phyloP scores from a whole-genome alignment of 2,797 vertebrate species.

The Rhincodon typus region DNA sequence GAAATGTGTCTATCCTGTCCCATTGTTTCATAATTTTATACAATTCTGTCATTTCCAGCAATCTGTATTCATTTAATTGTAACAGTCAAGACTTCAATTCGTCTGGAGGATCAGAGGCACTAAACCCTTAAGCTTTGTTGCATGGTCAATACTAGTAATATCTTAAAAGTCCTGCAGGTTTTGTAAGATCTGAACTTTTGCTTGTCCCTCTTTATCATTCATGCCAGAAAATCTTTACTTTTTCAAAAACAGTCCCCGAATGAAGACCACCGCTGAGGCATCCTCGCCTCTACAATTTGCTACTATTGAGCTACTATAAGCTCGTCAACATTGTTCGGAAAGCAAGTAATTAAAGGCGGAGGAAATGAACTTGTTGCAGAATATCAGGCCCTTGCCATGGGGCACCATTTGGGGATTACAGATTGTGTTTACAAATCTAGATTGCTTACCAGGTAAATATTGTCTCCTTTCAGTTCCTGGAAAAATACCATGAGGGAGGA shows the following conservation, averaged over 20 bases:
- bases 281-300: not conserved
- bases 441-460: not conserved
- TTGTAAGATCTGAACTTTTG: not conserved
- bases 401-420: not conserved
- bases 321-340: not conserved
- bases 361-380: not conserved
- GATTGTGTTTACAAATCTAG: not conserved
- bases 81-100: not conserved
- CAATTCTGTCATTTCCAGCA: not conserved
- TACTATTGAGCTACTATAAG: not conserved
- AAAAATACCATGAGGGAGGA: not conserved
- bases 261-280: not conserved
- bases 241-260: not conserved
- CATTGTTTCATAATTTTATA: not conserved
- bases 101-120: not conserved
- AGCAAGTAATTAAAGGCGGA: not conserved
- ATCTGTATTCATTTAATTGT: not conserved
- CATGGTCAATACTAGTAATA: not conserved
- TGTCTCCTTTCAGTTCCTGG: not conserved
- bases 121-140: not conserved
- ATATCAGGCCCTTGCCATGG: not conserved
- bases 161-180: not conserved
- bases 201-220: not conserved
- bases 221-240: not conserved
- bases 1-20: not conserved